Evolutionary conservation across 2,797 vertebrate species (phyloP), one percentile per base, ranked within the genome.

Genomic region (Argentina silus): DNA sequence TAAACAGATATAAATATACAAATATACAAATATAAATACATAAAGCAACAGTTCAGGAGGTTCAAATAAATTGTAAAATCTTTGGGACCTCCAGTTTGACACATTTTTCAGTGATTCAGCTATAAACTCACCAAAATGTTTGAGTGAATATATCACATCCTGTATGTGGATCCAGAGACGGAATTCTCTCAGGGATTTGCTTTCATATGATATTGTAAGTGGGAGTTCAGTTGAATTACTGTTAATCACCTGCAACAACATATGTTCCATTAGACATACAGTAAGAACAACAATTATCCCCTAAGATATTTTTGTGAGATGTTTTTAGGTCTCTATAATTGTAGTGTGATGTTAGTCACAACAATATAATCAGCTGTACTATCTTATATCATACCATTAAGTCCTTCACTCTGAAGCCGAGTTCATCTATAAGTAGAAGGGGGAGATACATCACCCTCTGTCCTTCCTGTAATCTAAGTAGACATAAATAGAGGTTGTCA

Each of bases 161-260:
- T 98, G 97, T 80, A 99, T 94, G 77, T 98, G 98, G 78, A 97
- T 96, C 97, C 96, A 98, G 89, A 99, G 95, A 76, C 98, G 88
- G 70, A 99, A 96, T 60, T 93, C 94, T 74, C 95, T 95, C 73
- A 99, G 87, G 1, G 96, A 97, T 87, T 97, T 95, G 83, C 94
- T 95, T 83, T 97, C 95, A 3, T 98, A 98, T 3, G 94, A 95
- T 80, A 99, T 91, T 0, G 95, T 96, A 55, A 99, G 94, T 36
- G 96, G 97, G 59, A 98, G 94, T 72, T 94, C 93, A 1, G 89
- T 83, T 3, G 94, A 95, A 70, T 94, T 94, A 85, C 92, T 91
- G 89, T 93, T 96, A 86, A 99, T 97, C 84, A 96, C 91, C 98
- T 98, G 80, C 19, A 56, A 45, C 56, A 43, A 17, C 3, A 42